Evolutionary conservation across 64 coral and sea anemone species (phyloP).

Genomic region (Montipora cactus): DNA sequence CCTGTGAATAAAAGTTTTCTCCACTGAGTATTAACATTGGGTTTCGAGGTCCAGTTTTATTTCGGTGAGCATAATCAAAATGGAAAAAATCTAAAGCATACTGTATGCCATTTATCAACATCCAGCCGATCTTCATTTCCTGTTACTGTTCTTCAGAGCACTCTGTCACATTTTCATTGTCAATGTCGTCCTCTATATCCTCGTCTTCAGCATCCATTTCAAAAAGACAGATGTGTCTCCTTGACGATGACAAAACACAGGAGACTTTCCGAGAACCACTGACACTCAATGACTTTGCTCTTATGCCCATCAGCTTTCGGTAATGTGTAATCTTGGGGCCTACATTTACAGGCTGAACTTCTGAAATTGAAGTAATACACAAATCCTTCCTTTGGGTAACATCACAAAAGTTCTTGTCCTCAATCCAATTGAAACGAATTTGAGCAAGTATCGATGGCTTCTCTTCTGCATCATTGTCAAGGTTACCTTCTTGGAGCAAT

Average conservation of each 20-base stretch:
- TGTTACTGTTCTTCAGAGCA: constrained; percentile 15
- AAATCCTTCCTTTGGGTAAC: not conserved
- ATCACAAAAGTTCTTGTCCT: constrained; percentile 23
- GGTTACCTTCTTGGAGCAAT: constrained; percentile 49
- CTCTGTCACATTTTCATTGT: constrained; percentile 37
- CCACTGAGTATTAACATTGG: no score
- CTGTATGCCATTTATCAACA: not conserved
- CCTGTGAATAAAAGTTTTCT: no score
- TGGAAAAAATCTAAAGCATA: no score
- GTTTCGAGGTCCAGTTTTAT: no score
- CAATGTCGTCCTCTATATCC: constrained; percentile 77
- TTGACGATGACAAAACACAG: constrained; percentile 74
- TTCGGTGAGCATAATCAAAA: no score
- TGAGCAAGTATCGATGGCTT: constrained; percentile 72
- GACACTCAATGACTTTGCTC: constrained; percentile 75
- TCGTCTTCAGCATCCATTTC: constrained; percentile 98
- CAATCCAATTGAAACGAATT: constrained; percentile 59
- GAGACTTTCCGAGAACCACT: constrained; percentile 90
- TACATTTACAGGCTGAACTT: constrained; percentile 28
- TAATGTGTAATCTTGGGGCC: constrained; percentile 76
- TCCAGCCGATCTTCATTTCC: not conserved
- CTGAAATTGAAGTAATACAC: not conserved
- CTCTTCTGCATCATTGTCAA: not conserved
- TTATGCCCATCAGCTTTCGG: constrained; percentile 68
- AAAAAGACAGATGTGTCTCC: constrained; percentile 69